Conservation (phyloP, 2,888 invertebrate genomes). For the Rhimphoctona megacephalus region DNA sequence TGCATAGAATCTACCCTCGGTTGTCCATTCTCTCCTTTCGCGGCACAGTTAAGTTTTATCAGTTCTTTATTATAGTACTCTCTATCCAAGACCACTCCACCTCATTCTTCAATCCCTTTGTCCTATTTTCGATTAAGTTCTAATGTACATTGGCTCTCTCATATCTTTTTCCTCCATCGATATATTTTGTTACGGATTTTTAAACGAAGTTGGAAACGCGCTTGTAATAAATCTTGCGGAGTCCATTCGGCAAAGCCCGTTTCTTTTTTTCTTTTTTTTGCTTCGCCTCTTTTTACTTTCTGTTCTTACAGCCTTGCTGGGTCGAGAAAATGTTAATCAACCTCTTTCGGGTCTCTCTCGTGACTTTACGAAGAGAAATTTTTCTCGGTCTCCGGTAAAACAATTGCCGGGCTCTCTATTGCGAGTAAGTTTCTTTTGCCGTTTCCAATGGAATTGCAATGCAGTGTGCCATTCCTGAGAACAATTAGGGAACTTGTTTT, state of each 20-base stretch:
- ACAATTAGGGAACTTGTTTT: conserved; percentile 57
- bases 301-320: conserved; percentile 12
- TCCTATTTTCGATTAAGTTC: conserved; percentile 72
- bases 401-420: conserved; percentile 30
- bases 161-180: conserved; percentile 1
- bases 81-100: conserved; percentile 10
- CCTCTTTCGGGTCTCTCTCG: conserved; percentile 28
- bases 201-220: conserved; percentile 73
- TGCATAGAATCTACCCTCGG: conserved; percentile 41
- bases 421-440: conserved; percentile 43
- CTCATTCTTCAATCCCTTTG: conserved; percentile 55
- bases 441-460: conserved; percentile 50
- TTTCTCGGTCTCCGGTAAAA: conserved; percentile 19
- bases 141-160: conserved; percentile 32
- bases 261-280: not conserved
- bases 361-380: conserved; percentile 50
- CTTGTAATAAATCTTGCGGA: conserved; percentile 74
- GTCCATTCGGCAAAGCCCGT: conserved; percentile 25
- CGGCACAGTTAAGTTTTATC: conserved; percentile 54
- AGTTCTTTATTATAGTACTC: conserved; percentile 56
- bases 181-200: conserved; percentile 53
- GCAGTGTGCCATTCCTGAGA: conserved; percentile 22
- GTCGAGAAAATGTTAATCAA: conserved; percentile 68
- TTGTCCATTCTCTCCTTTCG: conserved; percentile 8
- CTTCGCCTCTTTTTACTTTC: not conserved